Evolutionary conservation across 1,140 invertebrate species (phyloP).

Genomic region (Helicoverpa zea): DNA sequence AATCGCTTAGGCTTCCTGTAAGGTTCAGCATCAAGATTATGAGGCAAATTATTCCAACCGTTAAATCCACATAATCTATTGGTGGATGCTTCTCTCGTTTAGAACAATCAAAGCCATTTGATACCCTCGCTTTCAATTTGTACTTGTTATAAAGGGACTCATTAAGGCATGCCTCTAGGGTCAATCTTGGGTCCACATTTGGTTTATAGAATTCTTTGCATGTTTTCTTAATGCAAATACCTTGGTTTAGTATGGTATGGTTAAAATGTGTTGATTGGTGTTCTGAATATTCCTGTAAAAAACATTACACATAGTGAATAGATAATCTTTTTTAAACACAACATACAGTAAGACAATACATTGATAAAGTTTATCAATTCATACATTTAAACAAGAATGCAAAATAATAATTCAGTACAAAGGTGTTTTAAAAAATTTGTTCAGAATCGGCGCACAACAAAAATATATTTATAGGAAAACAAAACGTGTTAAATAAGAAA

Average conservation of each 20-base stretch:
- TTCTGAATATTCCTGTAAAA: slow-evolving; percentile 68
- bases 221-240: slow-evolving; percentile 63
- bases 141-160: slow-evolving; percentile 57
- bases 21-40: slow-evolving; percentile 57
- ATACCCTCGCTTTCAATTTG: slow-evolving; percentile 56
- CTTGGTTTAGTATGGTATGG: slow-evolving; percentile 61
- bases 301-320: too few species aligned
- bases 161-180: slow-evolving; percentile 62
- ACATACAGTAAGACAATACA: too few species aligned
- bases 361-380: too few species aligned
- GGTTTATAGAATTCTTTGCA: slow-evolving; percentile 56
- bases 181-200: slow-evolving; percentile 21
- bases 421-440: too few species aligned
- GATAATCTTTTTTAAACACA: too few species aligned
- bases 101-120: slow-evolving; percentile 50
- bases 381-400: too few species aligned
- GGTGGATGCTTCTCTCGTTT: slow-evolving; percentile 40
- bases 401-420: too few species aligned
- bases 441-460: too few species aligned
- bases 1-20: not conserved
- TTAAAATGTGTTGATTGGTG: slow-evolving; percentile 62
- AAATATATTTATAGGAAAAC: not conserved
- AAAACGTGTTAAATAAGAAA: not conserved
- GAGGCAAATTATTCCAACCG: slow-evolving; percentile 52
- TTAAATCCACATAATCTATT: slow-evolving; percentile 55